Evolutionary conservation across 2,888 invertebrate species (phyloP).

Genomic region (Aelia acuminata): DNA sequence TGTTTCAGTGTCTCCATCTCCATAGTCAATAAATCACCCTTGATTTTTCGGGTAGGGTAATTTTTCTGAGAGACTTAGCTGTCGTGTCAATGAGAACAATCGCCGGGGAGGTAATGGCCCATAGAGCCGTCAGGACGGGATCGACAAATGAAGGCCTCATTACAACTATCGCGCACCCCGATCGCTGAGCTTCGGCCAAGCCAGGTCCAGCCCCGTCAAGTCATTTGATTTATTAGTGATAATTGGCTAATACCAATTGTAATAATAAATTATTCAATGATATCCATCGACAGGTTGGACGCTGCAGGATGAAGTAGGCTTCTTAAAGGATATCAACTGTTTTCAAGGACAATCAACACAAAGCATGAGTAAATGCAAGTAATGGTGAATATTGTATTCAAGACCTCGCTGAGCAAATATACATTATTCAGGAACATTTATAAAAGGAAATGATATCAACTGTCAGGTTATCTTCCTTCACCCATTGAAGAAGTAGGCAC

Average conservation of each 20-base stretch:
- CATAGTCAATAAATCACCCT: conserved; percentile 28
- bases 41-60: conserved; percentile 8
- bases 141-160: conserved; percentile 56
- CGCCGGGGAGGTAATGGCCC: conserved; percentile 39
- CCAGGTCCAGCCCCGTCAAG: background rate
- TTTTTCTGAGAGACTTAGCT: conserved; percentile 17
- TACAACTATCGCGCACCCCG: conserved; percentile 52
- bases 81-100: conserved; percentile 55
- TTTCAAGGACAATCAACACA: too few relatives aligned
- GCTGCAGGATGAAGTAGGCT: background rate
- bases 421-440: too few relatives aligned
- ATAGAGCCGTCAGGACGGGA: conserved; percentile 50
- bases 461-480: too few relatives aligned
- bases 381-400: too few relatives aligned
- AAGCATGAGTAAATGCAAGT: too few relatives aligned
- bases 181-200: background rate
- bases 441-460: too few relatives aligned
- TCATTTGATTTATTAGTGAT: conserved; percentile 16
- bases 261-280: background rate
- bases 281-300: background rate
- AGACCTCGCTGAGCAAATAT: too few relatives aligned
- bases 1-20: conserved; percentile 25
- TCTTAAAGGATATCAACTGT: background rate
- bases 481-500: too few relatives aligned
- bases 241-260: background rate